Conservation (phyloP, 2,113 vertebrate genomes). For the Hippocampus guttulatus region DNA sequence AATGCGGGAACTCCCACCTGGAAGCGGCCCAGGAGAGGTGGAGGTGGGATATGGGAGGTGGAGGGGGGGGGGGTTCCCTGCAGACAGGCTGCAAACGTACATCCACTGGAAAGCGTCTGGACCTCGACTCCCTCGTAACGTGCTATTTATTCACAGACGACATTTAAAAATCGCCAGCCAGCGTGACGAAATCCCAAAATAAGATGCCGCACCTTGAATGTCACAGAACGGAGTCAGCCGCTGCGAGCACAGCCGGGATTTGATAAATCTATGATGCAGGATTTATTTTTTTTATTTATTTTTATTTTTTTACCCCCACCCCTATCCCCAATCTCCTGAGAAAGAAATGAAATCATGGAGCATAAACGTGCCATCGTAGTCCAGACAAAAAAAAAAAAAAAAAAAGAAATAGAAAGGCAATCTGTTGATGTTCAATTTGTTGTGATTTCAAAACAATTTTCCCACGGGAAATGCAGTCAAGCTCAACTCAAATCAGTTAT, state of each 20-base stretch:
- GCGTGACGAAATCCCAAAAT: not conserved
- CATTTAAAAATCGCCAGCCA: not conserved
- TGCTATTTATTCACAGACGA: not conserved
- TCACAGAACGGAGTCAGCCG: not conserved
- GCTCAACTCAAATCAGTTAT: too few relatives aligned
- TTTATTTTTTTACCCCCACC: not conserved
- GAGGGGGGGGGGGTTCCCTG: not conserved
- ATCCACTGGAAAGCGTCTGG: not conserved
- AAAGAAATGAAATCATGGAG: not conserved
- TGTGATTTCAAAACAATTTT: not conserved
- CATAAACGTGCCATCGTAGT: too few relatives aligned
- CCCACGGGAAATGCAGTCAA: too few relatives aligned
- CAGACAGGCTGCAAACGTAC: not conserved
- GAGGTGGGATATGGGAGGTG: not conserved
- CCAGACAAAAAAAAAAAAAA: too few relatives aligned
- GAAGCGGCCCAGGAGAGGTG: not conserved
- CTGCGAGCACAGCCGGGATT: not conserved
- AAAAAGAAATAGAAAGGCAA: too few relatives aligned
- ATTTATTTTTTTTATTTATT: not conserved
- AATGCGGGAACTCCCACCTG: constrained; percentile 23
- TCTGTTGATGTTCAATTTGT: not conserved
- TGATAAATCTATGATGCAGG: not conserved
- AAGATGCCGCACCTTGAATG: not conserved
- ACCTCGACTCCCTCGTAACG: not conserved
- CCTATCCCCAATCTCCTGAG: not conserved